Evolutionary conservation across 2,888 invertebrate species (phyloP), one percentile per base, ranked within the genome.

Genomic region (Plutella xylostella): DNA sequence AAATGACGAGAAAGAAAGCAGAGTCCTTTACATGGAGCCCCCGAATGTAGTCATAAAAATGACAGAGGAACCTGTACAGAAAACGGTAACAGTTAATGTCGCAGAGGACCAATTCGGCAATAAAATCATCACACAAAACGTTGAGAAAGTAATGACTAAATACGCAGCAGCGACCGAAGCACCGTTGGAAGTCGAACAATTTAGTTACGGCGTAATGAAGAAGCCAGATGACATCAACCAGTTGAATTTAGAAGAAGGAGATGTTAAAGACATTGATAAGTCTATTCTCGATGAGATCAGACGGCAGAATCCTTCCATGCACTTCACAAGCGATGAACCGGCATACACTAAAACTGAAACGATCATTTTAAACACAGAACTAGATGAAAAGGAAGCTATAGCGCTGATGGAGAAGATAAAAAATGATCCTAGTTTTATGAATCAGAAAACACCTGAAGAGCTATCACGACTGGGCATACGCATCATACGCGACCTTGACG

Each of bases 301-400:
- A 53, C 59, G 65, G 48, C 72, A 82, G 45, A 82, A 84, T 51
- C 84, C 85, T 19, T 75, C 80, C 45, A 74, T 85, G 61, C 77
- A 79, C 58, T 79, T 85, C 45, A 73, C 79, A 15, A 68, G 72
- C 22, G 74, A 76, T 18, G 84, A 84, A 52, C 82, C 82, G 1
- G 70, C 79, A 12, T 85, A 71, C 44, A 79, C 80, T 1, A 75
- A 71, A 68, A 82, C 80, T 0, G 85, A 85, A 60, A 83, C 80
- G 1, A 87, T 87, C 42, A 85, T 87, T 45, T 56, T 87, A 31
- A 87, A 87, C 48, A 69, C 73, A 25, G 78, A 86, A 38, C 64
- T 85, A 63, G 69, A 72, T 34, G 85, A 85, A 56, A 65, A 69
- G 42, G 73, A 84, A 63, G 83, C 84, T 4, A 73, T 72, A 63